A percentile compares a stretch with the other conserved stretches of the same genome.
Evolutionary conservation across 2,797 vertebrate species (phyloP).

Genomic region (Thaleichthys pacificus): DNA sequence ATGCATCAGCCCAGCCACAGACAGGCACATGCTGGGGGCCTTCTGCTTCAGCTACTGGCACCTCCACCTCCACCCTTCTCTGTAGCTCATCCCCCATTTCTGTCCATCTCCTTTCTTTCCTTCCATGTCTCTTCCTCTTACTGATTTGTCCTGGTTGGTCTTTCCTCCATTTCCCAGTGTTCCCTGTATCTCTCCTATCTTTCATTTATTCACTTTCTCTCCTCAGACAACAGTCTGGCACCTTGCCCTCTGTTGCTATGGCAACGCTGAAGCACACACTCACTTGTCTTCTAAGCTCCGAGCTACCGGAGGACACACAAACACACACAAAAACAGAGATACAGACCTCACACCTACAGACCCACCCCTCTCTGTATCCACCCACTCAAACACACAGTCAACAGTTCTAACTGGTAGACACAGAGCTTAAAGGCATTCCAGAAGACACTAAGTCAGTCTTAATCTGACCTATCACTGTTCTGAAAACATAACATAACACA

Average conservation of each 20-base stretch:
- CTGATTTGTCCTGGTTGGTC: neutral
- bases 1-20: constrained; percentile 12
- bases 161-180: neutral
- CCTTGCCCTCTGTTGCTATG: constrained; percentile 37
- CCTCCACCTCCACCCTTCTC: constrained; percentile 6
- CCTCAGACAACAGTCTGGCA: constrained; percentile 38
- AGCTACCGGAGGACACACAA: neutral
- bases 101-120: neutral
- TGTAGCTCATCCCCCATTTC: neutral
- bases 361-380: neutral
- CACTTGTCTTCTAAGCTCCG: constrained; percentile 16
- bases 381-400: neutral
- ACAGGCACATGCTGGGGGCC: constrained; percentile 24
- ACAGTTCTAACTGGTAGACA: neutral
- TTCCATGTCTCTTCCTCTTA: neutral
- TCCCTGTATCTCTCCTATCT: neutral
- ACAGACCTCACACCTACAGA: neutral
- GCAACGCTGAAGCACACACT: constrained; percentile 43
- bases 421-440: neutral
- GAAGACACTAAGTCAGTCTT: neutral
- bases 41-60: constrained; percentile 32
- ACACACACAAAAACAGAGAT: neutral
- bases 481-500: neutral
- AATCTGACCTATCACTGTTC: neutral
- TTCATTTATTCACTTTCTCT: neutral